Evolutionary conservation across 2,113 vertebrate species (phyloP).

Genomic region (Rhinolophus sinicus): DNA sequence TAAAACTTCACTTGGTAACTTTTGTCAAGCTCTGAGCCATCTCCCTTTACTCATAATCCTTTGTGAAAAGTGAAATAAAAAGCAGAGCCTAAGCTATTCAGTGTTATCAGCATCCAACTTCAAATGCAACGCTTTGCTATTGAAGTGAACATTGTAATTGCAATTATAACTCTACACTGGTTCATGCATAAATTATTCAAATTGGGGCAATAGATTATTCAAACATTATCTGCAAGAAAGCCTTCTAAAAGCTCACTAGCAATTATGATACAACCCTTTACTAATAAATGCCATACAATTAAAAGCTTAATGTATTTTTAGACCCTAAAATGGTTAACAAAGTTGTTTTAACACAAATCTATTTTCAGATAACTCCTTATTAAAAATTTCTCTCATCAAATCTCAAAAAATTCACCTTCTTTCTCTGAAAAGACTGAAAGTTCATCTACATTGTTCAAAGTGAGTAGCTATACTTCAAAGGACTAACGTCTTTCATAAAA

Average conservation of each 20-base stretch:
- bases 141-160: conserved; percentile 83
- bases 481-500: conserved; percentile 37
- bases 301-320: conserved; percentile 64
- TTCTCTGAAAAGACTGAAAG: conserved; percentile 4
- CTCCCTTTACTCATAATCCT: conserved; percentile 75
- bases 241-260: conserved; percentile 82
- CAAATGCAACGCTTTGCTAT: conserved; percentile 76
- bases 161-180: conserved; percentile 83
- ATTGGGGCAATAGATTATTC: conserved; percentile 85
- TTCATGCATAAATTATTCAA: conserved; percentile 89
- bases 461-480: conserved; percentile 43
- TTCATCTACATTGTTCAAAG: conserved; percentile 52
- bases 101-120: conserved; percentile 81
- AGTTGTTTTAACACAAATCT: conserved; percentile 71
- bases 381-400: conserved; percentile 44
- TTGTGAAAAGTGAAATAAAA: conserved; percentile 82
- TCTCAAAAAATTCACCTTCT: conserved; percentile 39
- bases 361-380: conserved; percentile 61
- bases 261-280: conserved; percentile 67
- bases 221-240: conserved; percentile 86
- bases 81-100: conserved; percentile 64
- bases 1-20: conserved; percentile 81
- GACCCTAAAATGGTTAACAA: conserved; percentile 59
- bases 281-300: conserved; percentile 77
- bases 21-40: conserved; percentile 79